phyloP scores from a whole-genome alignment of 2,797 vertebrate genomes.

The Alectoris magna region DNA sequence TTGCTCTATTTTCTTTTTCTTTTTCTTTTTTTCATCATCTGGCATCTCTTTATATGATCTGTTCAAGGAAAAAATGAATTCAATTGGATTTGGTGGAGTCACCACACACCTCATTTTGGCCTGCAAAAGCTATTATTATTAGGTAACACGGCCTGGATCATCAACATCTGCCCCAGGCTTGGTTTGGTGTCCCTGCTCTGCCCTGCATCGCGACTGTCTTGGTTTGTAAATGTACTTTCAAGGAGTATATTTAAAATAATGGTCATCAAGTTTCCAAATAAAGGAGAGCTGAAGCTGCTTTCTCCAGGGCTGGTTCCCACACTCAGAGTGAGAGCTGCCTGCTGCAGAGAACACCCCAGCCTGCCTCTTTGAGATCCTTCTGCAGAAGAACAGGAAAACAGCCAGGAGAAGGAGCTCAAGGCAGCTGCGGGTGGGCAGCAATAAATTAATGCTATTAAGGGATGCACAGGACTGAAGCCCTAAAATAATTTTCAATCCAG shows the following conservation, averaged over 20 bases:
- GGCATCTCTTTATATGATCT: not conserved
- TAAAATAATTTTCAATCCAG: not conserved
- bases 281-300: not conserved
- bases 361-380: not conserved
- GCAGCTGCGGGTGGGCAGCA: not conserved
- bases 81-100: not conserved
- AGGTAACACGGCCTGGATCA: not conserved
- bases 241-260: not conserved
- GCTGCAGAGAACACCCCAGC: not conserved
- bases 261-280: not conserved
- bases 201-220: accelerated
- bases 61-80: not conserved
- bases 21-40: not conserved
- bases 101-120: not conserved
- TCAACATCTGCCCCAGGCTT: not conserved
- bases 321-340: not conserved
- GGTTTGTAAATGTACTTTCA: not conserved
- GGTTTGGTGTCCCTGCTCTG: not conserved
- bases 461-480: not conserved
- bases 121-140: not conserved
- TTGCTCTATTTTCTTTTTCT: not conserved
- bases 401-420: not conserved
- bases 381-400: not conserved
- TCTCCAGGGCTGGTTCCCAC: not conserved
- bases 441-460: not conserved